These are phyloP conservation scores for Colostygia pectinataria DNA, from an alignment of 2,888 invertebrate genomes.

Conservation along the genomic window DNA sequence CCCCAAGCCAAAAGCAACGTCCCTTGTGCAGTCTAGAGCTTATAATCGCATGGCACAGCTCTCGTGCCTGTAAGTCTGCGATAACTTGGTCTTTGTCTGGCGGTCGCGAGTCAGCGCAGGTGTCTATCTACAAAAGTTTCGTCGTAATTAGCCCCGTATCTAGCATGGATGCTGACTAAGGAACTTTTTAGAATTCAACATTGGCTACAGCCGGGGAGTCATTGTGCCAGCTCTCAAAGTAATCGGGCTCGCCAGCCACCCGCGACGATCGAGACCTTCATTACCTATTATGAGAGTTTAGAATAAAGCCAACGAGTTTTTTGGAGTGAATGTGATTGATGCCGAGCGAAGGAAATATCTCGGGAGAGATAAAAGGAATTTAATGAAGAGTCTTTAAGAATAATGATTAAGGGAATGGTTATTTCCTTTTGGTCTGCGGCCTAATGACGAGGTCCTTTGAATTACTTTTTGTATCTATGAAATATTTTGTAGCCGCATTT, in stretches of 20 bases:
- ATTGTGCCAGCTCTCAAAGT: conserved; percentile 78
- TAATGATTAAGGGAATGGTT: conserved; percentile 82
- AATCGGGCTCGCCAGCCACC: conserved; percentile 76
- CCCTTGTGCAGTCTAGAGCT: conserved; percentile 48
- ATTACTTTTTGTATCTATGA: conserved; percentile 72
- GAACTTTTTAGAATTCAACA: conserved; percentile 78
- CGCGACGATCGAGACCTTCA: conserved; percentile 78
- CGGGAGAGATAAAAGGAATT: conserved; percentile 82
- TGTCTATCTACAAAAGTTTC: conserved; percentile 82
- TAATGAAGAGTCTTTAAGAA: conserved; percentile 83
- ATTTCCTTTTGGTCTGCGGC: conserved; percentile 76
- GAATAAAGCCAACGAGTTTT: conserved; percentile 83
- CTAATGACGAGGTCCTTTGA: conserved; percentile 78
- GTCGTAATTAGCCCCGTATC: conserved; percentile 79
- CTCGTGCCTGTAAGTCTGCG: conserved; percentile 70
- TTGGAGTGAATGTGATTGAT: conserved; percentile 82
- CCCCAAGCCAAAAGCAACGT: conserved; percentile 47
- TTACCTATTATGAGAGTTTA: conserved; percentile 83
- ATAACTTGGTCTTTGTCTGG: conserved; percentile 80
- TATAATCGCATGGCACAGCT: conserved; percentile 48
- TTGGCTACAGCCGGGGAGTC: conserved; percentile 74
- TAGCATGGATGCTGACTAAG: conserved; percentile 74
- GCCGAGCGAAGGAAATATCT: conserved; percentile 79
- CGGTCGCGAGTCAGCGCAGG: conserved; percentile 74
- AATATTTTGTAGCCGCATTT: conserved; percentile 66